Conservation (phyloP, 2,797 vertebrate genomes). For the Neostethus bicornis region DNA sequence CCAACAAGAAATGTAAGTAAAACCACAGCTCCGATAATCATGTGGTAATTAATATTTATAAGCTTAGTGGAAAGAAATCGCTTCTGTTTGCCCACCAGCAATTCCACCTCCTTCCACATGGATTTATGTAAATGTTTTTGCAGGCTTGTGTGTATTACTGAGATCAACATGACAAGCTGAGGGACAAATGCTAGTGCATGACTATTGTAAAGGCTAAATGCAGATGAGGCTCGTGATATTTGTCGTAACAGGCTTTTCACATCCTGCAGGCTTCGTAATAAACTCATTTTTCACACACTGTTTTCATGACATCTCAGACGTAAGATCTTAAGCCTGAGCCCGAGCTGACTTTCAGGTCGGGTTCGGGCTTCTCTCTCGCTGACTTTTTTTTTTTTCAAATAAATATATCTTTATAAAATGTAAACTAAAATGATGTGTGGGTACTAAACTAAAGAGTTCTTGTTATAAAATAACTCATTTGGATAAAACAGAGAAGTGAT, state of each 20-base stretch:
- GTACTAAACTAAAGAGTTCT: too few species aligned
- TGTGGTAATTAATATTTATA: conserved; percentile 69
- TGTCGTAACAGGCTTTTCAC: conserved; percentile 38
- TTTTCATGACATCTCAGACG: conserved; percentile 4
- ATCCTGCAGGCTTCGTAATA: conserved; percentile 19
- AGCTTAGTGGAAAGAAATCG: conserved; percentile 34
- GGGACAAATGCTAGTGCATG: conserved; percentile 50
- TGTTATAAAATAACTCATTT: too few species aligned
- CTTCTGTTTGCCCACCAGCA: conserved; percentile 44
- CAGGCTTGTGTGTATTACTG: conserved; percentile 64
- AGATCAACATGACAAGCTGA: conserved; percentile 54
- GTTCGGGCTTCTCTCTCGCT: conserved; percentile 10
- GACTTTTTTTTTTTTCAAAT: too few species aligned
- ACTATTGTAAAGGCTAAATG: conserved; percentile 54
- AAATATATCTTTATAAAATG: too few species aligned
- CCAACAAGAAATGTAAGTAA: conserved; percentile 39
- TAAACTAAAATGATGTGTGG: too few species aligned
- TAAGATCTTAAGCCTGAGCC: too few species aligned
- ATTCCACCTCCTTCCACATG: conserved; percentile 58
- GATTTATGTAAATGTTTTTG: conserved; percentile 62
- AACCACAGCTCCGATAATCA: conserved; percentile 45
- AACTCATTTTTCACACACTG: conserved; percentile 30
- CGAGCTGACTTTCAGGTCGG: too few species aligned
- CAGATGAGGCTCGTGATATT: conserved; percentile 40
- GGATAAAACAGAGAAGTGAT: too few species aligned